A percentile compares a stretch with the other conserved stretches of the same genome.
Conservation (phyloP, 1,140 invertebrate genomes). For the Drosophila nasuta region DNA sequence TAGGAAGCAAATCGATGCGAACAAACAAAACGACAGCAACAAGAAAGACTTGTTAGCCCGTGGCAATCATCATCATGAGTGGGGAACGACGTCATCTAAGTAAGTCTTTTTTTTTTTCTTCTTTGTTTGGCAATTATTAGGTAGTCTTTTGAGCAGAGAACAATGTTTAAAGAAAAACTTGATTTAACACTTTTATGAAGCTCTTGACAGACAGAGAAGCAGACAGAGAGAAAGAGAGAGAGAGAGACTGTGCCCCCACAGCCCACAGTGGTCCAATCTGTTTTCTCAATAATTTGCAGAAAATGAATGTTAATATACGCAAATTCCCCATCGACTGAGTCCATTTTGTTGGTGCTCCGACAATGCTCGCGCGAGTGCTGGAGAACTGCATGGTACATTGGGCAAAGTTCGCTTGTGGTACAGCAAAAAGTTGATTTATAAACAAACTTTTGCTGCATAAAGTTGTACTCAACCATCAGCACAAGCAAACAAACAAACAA, state of each 20-base stretch:
- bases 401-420: constrained; percentile 27
- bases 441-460: constrained; percentile 74
- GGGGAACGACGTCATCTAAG: constrained; percentile 2
- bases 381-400: constrained; percentile 26
- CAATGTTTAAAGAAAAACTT: neutral
- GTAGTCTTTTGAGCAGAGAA: neutral
- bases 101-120: neutral
- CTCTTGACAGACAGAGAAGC: neutral
- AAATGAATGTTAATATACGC: constrained; percentile 68
- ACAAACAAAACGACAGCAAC: neutral
- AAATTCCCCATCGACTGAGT: constrained; percentile 46
- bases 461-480: constrained; percentile 66
- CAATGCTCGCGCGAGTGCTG: constrained; percentile 49
- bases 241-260: neutral
- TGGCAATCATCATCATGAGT: neutral
- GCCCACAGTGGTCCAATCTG: constrained; percentile 58
- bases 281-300: constrained; percentile 65
- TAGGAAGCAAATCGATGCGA: constrained; percentile 18
- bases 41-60: constrained; percentile 13
- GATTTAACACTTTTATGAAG: neutral
- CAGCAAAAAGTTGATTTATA: constrained; percentile 75
- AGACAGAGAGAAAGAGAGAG: too few species aligned
- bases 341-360: constrained; percentile 50
- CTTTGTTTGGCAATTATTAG: neutral
- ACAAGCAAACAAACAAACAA: constrained; percentile 54